Conservation (phyloP, 1,140 invertebrate genomes). For the Babylonia areolata region DNA sequence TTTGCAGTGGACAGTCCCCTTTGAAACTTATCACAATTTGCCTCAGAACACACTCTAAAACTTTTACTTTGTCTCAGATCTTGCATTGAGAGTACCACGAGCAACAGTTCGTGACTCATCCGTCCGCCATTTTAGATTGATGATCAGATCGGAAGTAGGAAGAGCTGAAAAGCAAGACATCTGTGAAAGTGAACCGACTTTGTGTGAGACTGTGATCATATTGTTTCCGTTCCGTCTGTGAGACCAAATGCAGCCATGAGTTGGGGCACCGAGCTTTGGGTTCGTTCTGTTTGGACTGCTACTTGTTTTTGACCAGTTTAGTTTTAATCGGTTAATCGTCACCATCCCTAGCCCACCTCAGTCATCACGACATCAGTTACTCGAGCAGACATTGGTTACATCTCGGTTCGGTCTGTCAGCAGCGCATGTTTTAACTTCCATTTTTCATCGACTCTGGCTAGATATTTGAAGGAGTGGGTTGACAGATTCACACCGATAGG, state of each 20-base stretch:
- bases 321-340: too few species aligned
- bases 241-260: conserved; percentile 57
- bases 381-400: too few species aligned
- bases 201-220: not conserved
- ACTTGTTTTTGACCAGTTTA: not conserved
- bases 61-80: not conserved
- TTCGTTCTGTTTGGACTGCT: conserved; percentile 44
- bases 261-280: conserved; percentile 62
- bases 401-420: too few species aligned
- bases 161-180: not conserved
- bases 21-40: not conserved
- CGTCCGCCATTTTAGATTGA: conserved; percentile 41
- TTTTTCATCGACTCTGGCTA: too few species aligned
- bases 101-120: conserved; percentile 32
- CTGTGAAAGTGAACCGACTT: not conserved
- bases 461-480: too few species aligned
- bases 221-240: not conserved
- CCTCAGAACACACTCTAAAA: not conserved
- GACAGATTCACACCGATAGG: too few species aligned
- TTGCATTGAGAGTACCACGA: not conserved
- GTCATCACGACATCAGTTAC: too few species aligned
- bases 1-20: not conserved
- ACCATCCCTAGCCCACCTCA: too few species aligned
- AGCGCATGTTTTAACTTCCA: too few species aligned
- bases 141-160: conserved; percentile 35